phyloP scores from a whole-genome alignment of 2,888 invertebrate species.

The Disparrhopalites patrizii region DNA sequence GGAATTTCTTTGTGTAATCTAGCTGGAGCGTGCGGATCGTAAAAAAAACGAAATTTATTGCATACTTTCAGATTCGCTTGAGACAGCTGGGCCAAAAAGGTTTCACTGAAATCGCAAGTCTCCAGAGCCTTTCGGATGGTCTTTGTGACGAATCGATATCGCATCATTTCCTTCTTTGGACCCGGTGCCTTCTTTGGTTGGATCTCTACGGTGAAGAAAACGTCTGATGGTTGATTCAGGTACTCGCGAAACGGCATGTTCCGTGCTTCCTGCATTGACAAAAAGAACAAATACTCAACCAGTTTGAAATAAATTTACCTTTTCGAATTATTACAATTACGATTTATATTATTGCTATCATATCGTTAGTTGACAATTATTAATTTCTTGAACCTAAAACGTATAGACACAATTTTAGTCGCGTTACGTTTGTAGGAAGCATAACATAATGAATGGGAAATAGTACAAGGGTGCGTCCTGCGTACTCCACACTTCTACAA shows the following conservation, averaged over 20 bases:
- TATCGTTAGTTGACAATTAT: no score
- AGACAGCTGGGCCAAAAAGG: slow-evolving; percentile 45
- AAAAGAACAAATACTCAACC: slow-evolving; percentile 1
- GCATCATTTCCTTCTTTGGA: slow-evolving; percentile 42
- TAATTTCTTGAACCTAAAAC: no score
- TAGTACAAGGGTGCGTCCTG: no score
- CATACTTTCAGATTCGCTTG: slow-evolving; percentile 46
- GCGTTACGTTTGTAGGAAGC: no score
- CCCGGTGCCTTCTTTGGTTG: slow-evolving; percentile 39
- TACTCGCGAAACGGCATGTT: slow-evolving; percentile 55
- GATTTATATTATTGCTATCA: no score
- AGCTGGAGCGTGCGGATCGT: slow-evolving; percentile 8
- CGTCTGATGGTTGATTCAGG: slow-evolving; percentile 50
- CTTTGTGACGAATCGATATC: slow-evolving; percentile 47
- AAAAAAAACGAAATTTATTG: slow-evolving; percentile 11
- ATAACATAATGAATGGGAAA: no score
- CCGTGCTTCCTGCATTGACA: slow-evolving; percentile 52
- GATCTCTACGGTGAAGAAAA: slow-evolving; percentile 45
- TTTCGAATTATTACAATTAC: no score
- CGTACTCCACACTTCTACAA: no score
- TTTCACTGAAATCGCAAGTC: slow-evolving; percentile 46
- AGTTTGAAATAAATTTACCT: no score
- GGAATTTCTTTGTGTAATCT: background rate
- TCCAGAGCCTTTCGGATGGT: slow-evolving; percentile 44
- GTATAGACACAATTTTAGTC: no score